These are phyloP conservation scores for Myioborus melanocephalus DNA, from an alignment of 2,797 vertebrate genomes.

Conservation along the genomic window DNA sequence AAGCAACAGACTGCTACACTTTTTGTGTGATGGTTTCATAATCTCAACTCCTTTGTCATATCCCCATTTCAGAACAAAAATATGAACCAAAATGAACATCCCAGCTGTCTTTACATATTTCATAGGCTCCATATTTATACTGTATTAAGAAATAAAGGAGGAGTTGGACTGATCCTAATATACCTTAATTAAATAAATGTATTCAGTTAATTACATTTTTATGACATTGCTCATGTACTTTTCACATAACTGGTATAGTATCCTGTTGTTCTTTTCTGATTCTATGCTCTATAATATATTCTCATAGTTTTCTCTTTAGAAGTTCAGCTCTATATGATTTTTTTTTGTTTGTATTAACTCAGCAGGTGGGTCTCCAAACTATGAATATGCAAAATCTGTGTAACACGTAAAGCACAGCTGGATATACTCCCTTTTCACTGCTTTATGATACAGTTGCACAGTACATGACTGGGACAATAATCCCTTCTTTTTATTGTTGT, in stretches of 20 bases:
- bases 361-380: conserved; percentile 13
- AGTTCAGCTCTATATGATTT: not conserved
- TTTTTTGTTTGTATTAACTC: conserved; percentile 1
- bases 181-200: not conserved
- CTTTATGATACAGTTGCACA: not conserved
- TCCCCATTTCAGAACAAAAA: not conserved
- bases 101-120: not conserved
- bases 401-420: conserved; percentile 45
- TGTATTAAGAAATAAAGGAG: not conserved
- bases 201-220: not conserved
- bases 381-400: conserved; percentile 4
- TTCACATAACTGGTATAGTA: not conserved
- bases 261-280: not conserved
- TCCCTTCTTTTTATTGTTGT: not conserved
- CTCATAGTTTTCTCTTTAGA: not conserved
- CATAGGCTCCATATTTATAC: not conserved
- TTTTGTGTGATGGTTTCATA: not conserved
- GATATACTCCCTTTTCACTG: not conserved
- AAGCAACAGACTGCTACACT: not conserved
- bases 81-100: not conserved
- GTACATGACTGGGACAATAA: not conserved
- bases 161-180: not conserved
- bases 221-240: not conserved
- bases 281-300: not conserved
- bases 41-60: not conserved